Percentiles rank a stretch among this genome's conserved stretches.
Evolutionary conservation across 2,113 vertebrate species (phyloP).

Genomic region (Himantopus leucocephalus): DNA sequence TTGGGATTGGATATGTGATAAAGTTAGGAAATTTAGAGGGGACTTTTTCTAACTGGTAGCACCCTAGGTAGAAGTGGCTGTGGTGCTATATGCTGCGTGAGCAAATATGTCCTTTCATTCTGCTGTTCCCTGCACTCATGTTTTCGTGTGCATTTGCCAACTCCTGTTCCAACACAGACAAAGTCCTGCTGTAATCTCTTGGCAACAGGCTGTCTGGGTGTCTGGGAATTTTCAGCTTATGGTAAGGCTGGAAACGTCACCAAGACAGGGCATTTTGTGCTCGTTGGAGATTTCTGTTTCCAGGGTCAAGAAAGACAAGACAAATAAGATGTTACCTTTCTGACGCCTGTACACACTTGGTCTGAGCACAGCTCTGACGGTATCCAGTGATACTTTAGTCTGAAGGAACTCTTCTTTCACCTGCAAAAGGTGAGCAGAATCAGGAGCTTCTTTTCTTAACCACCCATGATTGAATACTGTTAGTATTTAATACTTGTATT

Average conservation of each 20-base stretch:
- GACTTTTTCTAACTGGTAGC: background rate
- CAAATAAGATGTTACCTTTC: background rate
- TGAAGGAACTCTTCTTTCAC: background rate
- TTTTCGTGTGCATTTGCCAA: background rate
- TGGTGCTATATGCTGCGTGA: background rate
- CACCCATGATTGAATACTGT: background rate
- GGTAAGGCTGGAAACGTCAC: background rate
- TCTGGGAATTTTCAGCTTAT: background rate
- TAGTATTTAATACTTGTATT: constrained; percentile 6
- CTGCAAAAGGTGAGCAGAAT: background rate
- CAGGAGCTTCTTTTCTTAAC: background rate
- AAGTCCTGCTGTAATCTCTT: background rate
- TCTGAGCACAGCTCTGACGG: background rate
- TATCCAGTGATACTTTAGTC: background rate
- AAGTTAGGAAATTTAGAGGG: background rate
- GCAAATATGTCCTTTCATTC: background rate
- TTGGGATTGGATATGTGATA: background rate
- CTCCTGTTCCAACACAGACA: background rate
- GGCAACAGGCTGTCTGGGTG: background rate
- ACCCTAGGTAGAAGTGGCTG: background rate
- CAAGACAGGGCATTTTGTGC: background rate
- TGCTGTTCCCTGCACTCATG: background rate
- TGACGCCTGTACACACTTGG: background rate
- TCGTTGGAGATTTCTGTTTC: background rate
- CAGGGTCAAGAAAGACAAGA: background rate